Conservation (phyloP, 2,888 invertebrate species). For the Ptychoptera contaminata region DNA sequence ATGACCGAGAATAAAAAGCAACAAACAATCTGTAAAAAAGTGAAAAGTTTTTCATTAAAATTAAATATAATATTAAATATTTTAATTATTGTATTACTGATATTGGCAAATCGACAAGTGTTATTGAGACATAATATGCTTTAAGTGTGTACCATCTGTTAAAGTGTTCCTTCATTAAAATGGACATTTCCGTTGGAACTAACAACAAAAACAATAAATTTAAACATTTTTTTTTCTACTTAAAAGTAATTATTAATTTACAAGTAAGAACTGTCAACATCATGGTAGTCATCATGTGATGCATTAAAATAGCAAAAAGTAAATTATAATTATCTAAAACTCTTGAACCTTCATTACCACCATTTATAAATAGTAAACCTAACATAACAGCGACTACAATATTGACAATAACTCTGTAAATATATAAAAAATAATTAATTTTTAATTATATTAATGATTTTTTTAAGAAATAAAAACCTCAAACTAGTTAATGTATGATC, state of each 20-base stretch:
- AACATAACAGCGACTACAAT: conserved; percentile 58
- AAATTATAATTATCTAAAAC: conserved; percentile 75
- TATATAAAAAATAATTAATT: not conserved
- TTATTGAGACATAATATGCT: conserved; percentile 62
- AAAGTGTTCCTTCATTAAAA: conserved; percentile 70
- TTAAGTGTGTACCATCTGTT: conserved; percentile 80
- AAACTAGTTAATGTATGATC: conserved; percentile 68
- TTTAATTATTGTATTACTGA: conserved; percentile 39
- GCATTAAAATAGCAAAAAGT: conserved; percentile 81
- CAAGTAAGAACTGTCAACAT: conserved; percentile 79
- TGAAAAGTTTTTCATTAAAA: conserved; percentile 5
- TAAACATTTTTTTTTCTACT: not conserved
- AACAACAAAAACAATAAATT: not conserved
- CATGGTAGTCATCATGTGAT: conserved; percentile 85
- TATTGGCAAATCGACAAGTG: conserved; percentile 61
- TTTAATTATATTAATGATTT: too few species aligned
- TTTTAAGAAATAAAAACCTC: conserved; percentile 11
- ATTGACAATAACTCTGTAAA: conserved; percentile 48
- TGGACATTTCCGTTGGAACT: conserved; percentile 61
- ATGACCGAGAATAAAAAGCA: conserved; percentile 55
- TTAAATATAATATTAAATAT: conserved; percentile 2
- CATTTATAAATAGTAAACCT: conserved; percentile 55
- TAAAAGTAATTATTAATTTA: conserved; percentile 32
- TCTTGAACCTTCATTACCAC: conserved; percentile 59
- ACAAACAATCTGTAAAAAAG: conserved; percentile 40